A percentile compares a stretch with the other conserved stretches of the same genome.
phyloP scores from a whole-genome alignment of 2,888 invertebrate species.

The Caenorhabditis sulstoni region DNA sequence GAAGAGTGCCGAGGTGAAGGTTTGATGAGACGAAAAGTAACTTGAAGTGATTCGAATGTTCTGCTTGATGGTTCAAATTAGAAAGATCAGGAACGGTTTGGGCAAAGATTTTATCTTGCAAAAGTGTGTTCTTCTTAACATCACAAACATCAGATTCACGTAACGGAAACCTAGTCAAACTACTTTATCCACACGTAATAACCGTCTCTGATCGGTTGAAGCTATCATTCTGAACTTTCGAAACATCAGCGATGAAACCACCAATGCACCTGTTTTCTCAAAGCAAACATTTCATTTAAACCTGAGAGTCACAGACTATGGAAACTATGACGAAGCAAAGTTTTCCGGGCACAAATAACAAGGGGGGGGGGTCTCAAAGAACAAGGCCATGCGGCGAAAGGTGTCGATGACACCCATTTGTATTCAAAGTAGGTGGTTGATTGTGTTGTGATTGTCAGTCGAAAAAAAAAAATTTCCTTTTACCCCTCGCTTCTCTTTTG shows the following conservation, averaged over 20 bases:
- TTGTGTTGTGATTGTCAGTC: conserved; percentile 1
- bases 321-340: not conserved
- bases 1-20: not conserved
- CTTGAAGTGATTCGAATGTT: not conserved
- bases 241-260: not conserved
- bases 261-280: not conserved
- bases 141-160: too few relatives aligned
- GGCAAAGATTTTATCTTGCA: not conserved
- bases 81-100: too few relatives aligned
- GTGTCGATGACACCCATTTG: not conserved
- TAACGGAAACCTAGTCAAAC: too few relatives aligned
- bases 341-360: not conserved
- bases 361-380: not conserved
- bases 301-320: not conserved
- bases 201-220: not conserved
- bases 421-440: not conserved
- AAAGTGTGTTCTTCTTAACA: too few relatives aligned
- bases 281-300: not conserved
- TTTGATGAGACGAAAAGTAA: not conserved
- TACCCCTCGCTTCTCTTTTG: too few relatives aligned
- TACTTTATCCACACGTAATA: too few relatives aligned
- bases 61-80: not conserved
- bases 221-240: not conserved
- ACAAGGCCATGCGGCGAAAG: conserved; percentile 1
- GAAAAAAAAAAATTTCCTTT: too few relatives aligned